These are phyloP conservation scores for Balaenoptera acutorostrata DNA, from an alignment of 2,113 vertebrate species.

Conservation along the genomic window DNA sequence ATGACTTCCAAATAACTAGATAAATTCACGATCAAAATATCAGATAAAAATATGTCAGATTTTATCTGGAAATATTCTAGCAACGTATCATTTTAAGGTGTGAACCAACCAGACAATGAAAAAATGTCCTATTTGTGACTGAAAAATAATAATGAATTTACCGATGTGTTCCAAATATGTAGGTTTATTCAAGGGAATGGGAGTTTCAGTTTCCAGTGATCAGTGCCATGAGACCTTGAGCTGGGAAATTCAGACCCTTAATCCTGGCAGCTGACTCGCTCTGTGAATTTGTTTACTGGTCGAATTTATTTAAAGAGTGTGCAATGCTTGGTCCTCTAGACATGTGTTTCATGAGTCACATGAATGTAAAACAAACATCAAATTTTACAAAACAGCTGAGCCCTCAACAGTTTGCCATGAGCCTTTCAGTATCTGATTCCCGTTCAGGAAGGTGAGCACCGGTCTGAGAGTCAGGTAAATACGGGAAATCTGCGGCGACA, in stretches of 20 bases:
- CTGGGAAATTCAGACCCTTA: background rate
- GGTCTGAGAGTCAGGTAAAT: background rate
- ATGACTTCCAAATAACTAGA: background rate
- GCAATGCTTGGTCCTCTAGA: background rate
- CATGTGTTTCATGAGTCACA: background rate
- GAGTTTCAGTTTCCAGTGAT: background rate
- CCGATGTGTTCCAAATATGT: background rate
- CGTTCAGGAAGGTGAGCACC: background rate
- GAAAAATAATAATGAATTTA: background rate
- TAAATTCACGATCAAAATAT: background rate
- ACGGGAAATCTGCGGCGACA: background rate
- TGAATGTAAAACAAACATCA: slow-evolving; percentile 16
- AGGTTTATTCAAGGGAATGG: background rate
- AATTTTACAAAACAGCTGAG: background rate
- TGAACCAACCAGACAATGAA: background rate
- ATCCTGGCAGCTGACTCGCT: background rate
- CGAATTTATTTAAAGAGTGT: slow-evolving; percentile 17
- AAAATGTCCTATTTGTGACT: background rate
- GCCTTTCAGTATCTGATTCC: background rate
- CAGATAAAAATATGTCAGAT: background rate
- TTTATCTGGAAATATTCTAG: background rate
- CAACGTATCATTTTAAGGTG: background rate
- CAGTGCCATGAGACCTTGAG: background rate
- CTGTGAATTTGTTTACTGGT: background rate
- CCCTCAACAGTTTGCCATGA: background rate